Evolutionary conservation across 2,797 vertebrate species (phyloP).

Genomic region (Thripadectes ignobilis): DNA sequence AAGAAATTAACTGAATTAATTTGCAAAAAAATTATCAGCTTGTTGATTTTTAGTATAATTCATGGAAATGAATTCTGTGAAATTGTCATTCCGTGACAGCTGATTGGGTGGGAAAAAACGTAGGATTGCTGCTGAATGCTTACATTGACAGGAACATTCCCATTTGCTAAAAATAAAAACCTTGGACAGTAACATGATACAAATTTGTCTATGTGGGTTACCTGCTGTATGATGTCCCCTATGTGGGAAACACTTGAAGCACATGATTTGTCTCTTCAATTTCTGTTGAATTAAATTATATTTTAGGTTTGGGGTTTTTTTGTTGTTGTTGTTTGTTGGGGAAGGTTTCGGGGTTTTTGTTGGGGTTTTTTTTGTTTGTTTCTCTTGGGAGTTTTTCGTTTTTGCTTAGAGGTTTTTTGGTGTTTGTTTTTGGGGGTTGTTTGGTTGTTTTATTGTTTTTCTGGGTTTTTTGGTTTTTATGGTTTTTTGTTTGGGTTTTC

Average conservation of each 20-base stretch:
- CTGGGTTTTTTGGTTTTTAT: no score
- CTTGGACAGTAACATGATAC: not conserved
- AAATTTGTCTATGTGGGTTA: not conserved
- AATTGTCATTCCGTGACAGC: not conserved
- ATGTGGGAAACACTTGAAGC: not conserved
- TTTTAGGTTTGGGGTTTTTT: not conserved
- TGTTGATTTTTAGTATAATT: conserved; percentile 17
- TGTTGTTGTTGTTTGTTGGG: not conserved
- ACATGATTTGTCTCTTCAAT: not conserved
- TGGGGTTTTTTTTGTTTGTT: not conserved
- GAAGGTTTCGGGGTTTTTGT: no score
- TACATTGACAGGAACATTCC: conserved; percentile 22
- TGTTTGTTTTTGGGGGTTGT: no score
- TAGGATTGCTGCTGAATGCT: conserved; percentile 11
- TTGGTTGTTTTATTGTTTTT: no score
- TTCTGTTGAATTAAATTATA: not conserved
- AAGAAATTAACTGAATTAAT: conserved; percentile 8
- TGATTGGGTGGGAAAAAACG: conserved; percentile 17
- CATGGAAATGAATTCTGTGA: conserved; percentile 12
- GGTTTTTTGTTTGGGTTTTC: no score
- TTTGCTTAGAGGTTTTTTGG: not conserved
- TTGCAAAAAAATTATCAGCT: not conserved
- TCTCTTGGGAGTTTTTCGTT: no score
- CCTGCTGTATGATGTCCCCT: not conserved
- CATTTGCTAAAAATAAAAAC: conserved; percentile 14